A percentile compares a stretch with the other conserved stretches of the same genome.
phyloP scores from a whole-genome alignment of 1,140 invertebrate genomes.

The Bombus consobrinus region DNA sequence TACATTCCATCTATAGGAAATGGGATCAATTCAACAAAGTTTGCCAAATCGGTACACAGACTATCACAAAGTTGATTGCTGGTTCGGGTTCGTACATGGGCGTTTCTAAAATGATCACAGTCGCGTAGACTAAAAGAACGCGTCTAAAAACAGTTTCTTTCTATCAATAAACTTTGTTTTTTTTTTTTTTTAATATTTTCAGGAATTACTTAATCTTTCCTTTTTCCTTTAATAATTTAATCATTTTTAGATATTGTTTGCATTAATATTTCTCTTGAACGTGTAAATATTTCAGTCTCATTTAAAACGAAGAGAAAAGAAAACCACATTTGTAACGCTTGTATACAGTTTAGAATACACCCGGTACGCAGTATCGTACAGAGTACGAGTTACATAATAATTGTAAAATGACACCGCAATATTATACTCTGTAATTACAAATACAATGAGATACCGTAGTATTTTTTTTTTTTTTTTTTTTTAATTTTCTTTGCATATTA shows the following conservation, averaged over 20 bases:
- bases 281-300: constrained; percentile 19
- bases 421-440: constrained; percentile 75
- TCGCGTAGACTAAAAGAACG: constrained; percentile 58
- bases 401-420: constrained; percentile 72
- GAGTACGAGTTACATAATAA: constrained; percentile 73
- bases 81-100: constrained; percentile 73
- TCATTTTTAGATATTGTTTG: constrained; percentile 30
- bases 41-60: constrained; percentile 71
- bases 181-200: background rate
- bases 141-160: constrained; percentile 45
- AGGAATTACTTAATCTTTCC: background rate
- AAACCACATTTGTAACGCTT: constrained; percentile 30
- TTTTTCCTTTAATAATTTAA: constrained; percentile 16
- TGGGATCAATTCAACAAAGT: constrained; percentile 65
- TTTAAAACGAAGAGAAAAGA: constrained; percentile 11
- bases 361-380: constrained; percentile 63
- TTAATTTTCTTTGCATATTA: constrained; percentile 77
- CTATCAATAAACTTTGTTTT: constrained; percentile 21
- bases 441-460: constrained; percentile 78
- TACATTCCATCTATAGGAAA: constrained; percentile 57
- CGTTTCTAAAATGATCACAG: constrained; percentile 76
- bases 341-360: constrained; percentile 73
- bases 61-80: constrained; percentile 82
- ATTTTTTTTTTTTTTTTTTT: constrained; percentile 66
- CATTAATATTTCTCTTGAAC: constrained; percentile 23